These are phyloP conservation scores for Amphiprion percula DNA, from an alignment of 2,113 vertebrate species.

Conservation along the genomic window DNA sequence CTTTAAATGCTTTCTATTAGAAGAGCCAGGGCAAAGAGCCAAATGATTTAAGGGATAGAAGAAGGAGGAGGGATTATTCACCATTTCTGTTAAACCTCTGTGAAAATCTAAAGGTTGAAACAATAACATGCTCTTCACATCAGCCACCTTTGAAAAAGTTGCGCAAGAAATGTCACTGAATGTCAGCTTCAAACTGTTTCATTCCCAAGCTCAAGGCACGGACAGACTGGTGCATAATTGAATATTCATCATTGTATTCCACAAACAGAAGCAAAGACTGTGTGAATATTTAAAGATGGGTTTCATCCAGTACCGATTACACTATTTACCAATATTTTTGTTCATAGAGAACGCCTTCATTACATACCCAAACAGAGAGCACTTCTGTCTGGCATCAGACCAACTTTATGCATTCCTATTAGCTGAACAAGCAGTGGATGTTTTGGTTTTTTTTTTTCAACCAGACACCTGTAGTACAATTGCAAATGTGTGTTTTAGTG, in stretches of 20 bases:
- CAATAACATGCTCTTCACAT: not conserved
- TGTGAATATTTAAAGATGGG: not conserved
- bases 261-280: constrained; percentile 11
- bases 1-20: constrained; percentile 2
- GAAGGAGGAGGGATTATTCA: constrained; percentile 6
- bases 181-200: constrained; percentile 22
- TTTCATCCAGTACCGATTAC: not conserved
- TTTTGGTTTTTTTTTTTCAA: not conserved
- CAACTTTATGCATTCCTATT: not conserved
- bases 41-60: not conserved
- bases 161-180: constrained; percentile 9
- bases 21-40: constrained; percentile 19
- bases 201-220: not conserved
- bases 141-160: constrained; percentile 7
- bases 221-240: not conserved
- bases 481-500: not conserved
- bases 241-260: constrained; percentile 4
- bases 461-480: not conserved
- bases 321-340: not conserved
- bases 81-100: constrained; percentile 9
- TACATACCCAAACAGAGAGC: not conserved
- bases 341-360: not conserved
- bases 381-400: not conserved
- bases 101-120: constrained; percentile 26
- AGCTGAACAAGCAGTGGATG: no score